phyloP scores from a whole-genome alignment of 2,888 invertebrate genomes.

The Julus scanicus region DNA sequence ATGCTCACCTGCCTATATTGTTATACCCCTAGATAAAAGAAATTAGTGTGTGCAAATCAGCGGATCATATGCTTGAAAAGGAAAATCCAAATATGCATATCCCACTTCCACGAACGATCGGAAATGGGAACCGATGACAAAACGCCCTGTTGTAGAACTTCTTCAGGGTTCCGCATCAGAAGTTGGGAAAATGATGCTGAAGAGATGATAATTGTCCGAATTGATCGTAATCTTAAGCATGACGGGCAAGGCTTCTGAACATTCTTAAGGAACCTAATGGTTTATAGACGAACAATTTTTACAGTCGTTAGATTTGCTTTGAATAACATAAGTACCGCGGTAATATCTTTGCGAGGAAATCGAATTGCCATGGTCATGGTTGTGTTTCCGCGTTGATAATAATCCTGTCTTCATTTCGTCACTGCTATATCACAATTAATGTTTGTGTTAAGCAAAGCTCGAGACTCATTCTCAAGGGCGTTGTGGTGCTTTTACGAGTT shows the following conservation, averaged over 20 bases:
- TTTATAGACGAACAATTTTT: neutral
- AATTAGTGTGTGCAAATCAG: neutral
- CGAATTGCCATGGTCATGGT: neutral
- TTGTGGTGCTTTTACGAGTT: neutral
- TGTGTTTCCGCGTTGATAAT: slow-evolving; percentile 15
- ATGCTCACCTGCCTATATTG: neutral
- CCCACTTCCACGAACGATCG: neutral
- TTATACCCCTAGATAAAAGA: neutral
- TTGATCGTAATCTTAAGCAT: neutral
- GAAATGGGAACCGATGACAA: neutral
- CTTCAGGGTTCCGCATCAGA: neutral
- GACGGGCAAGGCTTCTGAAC: slow-evolving; percentile 1
- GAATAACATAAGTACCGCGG: neutral
- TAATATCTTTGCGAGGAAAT: slow-evolving; percentile 28
- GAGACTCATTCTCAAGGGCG: neutral
- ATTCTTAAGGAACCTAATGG: neutral
- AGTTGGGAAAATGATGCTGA: neutral
- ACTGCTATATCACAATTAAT: neutral
- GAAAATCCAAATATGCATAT: neutral
- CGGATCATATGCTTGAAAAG: neutral
- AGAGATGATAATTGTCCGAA: neutral
- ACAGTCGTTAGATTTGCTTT: slow-evolving; percentile 16
- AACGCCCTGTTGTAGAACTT: neutral
- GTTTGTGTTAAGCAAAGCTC: neutral
- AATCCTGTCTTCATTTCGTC: slow-evolving; percentile 27